phyloP scores from a whole-genome alignment of 2,797 vertebrate species.

The Protonibea diacanthus region DNA sequence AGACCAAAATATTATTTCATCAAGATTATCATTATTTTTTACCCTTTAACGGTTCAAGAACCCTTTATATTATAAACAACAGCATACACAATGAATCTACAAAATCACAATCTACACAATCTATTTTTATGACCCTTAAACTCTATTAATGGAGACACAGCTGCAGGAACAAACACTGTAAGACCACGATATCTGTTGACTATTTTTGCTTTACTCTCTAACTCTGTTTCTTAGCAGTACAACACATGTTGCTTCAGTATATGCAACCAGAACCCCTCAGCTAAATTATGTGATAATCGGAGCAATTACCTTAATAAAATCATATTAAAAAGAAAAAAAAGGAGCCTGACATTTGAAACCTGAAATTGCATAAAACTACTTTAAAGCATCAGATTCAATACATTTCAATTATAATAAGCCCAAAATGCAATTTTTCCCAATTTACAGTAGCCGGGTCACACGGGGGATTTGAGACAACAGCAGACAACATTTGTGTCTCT shows the following conservation, averaged over 20 bases:
- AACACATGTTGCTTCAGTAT: conserved; percentile 2
- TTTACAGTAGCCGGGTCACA: not conserved
- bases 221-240: not conserved
- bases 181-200: not conserved
- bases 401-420: not conserved
- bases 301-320: not conserved
- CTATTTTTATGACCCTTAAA: not conserved
- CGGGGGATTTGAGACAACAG: not conserved
- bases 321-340: not conserved
- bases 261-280: not conserved
- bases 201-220: conserved; percentile 5
- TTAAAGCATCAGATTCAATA: not conserved
- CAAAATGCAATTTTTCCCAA: not conserved
- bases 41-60: not conserved
- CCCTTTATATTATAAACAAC: not conserved
- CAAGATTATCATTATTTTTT: not conserved
- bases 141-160: not conserved
- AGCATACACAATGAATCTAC: not conserved
- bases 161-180: not conserved
- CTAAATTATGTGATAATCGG: not conserved
- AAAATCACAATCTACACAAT: too few species aligned
- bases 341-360: not conserved
- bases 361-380: not conserved
- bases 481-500: conserved; percentile 8
- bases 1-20: not conserved